Percentiles rank a stretch among this genome's conserved stretches.
These are phyloP conservation scores for Frieseomelitta varia DNA, from an alignment of 1,140 invertebrate species.

Conservation along the genomic window DNA sequence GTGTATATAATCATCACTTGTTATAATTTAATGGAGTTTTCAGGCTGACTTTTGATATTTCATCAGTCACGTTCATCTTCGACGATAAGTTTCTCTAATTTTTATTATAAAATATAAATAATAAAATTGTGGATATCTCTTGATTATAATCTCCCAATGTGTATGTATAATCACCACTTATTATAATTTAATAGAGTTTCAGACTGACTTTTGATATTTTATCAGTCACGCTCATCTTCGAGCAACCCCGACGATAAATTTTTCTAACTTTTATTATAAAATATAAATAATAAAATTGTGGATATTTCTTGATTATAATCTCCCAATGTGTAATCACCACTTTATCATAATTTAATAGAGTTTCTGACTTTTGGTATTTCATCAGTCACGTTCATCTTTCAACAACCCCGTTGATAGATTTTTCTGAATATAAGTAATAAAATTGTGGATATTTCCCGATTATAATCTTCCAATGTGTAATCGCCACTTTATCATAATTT, in stretches of 20 bases:
- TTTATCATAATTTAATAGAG: too few species aligned
- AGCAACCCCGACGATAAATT: neutral
- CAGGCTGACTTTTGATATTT: too few species aligned
- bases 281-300: neutral
- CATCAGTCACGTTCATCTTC: too few species aligned
- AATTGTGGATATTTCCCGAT: neutral
- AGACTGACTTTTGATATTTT: too few species aligned
- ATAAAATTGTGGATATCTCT: neutral
- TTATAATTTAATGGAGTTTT: too few species aligned
- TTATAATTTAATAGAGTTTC: too few species aligned
- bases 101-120: neutral
- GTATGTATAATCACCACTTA: too few species aligned
- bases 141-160: neutral
- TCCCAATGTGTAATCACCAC: neutral
- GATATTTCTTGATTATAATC: neutral
- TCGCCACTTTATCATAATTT: too few species aligned
- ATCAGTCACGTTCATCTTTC: too few species aligned
- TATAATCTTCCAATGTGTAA: neutral
- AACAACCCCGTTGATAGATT: neutral
- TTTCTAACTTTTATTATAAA: neutral
- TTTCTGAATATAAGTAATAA: neutral
- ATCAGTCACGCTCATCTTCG: too few species aligned
- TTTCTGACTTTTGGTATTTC: too few species aligned
- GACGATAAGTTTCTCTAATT: neutral
- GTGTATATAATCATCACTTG: too few species aligned